A percentile compares a stretch with the other conserved stretches of the same genome.
phyloP scores from a whole-genome alignment of 2,888 invertebrate species.

The Caenorhabditis macrosperma region DNA sequence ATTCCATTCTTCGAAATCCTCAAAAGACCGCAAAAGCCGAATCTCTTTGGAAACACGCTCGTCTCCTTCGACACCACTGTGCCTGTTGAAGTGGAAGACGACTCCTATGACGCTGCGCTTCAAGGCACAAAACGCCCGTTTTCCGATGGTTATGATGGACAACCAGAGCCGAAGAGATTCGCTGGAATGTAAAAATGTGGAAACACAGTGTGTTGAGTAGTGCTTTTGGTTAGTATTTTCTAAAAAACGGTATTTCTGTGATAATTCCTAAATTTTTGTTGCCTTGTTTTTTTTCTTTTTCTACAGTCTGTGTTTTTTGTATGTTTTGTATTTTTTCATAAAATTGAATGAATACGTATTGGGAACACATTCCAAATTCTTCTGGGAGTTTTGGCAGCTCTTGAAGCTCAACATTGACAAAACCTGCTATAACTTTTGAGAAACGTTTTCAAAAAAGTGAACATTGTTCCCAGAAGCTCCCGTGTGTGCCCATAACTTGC shows the following conservation, averaged over 20 bases:
- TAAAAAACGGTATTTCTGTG: no score
- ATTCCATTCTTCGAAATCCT: slow-evolving; percentile 12
- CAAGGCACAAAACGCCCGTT: no score
- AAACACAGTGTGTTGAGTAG: no score
- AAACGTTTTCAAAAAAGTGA: background rate
- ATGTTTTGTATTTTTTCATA: background rate
- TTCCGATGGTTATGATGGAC: no score
- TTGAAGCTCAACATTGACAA: no score
- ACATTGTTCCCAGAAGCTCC: background rate
- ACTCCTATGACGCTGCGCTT: no score
- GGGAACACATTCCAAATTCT: background rate
- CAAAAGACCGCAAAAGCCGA: slow-evolving; percentile 4
- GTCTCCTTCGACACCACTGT: background rate
- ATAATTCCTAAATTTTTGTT: background rate
- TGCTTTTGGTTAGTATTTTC: no score
- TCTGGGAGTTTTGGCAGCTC: background rate
- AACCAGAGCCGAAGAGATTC: no score
- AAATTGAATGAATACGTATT: background rate
- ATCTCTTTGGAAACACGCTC: slow-evolving; percentile 7
- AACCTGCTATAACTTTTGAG: background rate
- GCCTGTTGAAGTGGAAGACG: background rate
- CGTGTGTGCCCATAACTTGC: background rate
- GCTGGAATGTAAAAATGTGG: no score
- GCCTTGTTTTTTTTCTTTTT: background rate
- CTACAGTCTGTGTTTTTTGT: background rate